Conservation (phyloP, 2,797 vertebrate genomes). For the Pipistrellus kuhlii region DNA sequence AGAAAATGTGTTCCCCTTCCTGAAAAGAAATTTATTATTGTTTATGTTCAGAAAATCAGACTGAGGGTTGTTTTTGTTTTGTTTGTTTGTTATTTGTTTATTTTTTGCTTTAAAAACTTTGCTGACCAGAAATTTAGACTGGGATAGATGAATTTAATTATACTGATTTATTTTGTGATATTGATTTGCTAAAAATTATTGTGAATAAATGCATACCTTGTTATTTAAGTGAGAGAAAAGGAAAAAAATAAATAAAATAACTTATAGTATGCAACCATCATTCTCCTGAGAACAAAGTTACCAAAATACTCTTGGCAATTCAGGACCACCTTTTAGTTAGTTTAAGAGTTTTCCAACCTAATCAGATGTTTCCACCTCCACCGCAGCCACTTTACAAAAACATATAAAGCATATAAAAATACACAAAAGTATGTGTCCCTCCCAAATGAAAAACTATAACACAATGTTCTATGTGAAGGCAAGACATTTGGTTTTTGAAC, state of each 20-base stretch:
- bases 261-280: neutral
- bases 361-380: neutral
- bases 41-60: slow-evolving; percentile 39
- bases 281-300: neutral
- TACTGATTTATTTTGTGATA: slow-evolving; percentile 22
- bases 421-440: neutral
- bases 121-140: slow-evolving; percentile 23
- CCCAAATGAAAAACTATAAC: neutral
- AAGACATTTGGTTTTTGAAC: neutral
- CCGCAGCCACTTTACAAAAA: neutral
- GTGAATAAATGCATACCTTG: slow-evolving; percentile 18
- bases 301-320: neutral
- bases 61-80: neutral
- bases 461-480: neutral
- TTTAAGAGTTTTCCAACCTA: neutral
- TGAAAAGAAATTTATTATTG: slow-evolving; percentile 27
- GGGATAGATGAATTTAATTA: slow-evolving; percentile 42
- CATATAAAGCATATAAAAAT: neutral
- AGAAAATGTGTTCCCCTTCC: neutral
- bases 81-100: neutral
- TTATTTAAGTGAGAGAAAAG: slow-evolving; percentile 59
- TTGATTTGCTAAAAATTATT: slow-evolving; percentile 40
- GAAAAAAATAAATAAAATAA: slow-evolving; percentile 17
- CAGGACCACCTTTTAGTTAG: neutral
- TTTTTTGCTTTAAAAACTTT: slow-evolving; percentile 51